Evolutionary conservation across 2,888 invertebrate species (phyloP).

Genomic region (Drosophila lutescens): DNA sequence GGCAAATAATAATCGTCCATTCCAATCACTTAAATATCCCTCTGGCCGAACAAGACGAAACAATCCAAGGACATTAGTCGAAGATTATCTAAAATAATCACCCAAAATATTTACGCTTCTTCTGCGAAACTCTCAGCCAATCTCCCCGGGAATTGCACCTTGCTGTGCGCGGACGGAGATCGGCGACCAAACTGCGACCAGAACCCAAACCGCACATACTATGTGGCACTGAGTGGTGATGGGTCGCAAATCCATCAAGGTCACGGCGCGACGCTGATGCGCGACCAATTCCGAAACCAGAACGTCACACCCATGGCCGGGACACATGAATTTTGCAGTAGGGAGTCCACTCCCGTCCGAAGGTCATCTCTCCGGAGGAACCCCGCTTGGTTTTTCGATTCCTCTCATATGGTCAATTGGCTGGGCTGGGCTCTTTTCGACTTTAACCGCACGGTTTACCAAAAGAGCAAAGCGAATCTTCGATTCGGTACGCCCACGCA

Average conservation of each 20-base stretch:
- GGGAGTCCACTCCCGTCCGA: conserved; percentile 59
- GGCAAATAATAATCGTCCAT: not conserved
- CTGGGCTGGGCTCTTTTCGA: conserved; percentile 51
- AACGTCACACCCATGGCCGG: conserved; percentile 59
- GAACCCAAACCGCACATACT: conserved; percentile 71
- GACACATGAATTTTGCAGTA: conserved; percentile 63
- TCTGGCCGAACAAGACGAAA: conserved; percentile 32
- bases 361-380: conserved; percentile 60
- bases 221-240: conserved; percentile 19
- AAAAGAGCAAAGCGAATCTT: conserved; percentile 70
- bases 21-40: not conserved
- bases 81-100: conserved; percentile 82
- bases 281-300: conserved; percentile 74
- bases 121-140: conserved; percentile 63
- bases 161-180: conserved; percentile 72
- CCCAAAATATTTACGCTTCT: conserved; percentile 76
- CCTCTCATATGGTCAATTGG: conserved; percentile 64
- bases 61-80: conserved; percentile 71
- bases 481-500: conserved; percentile 68
- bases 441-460: conserved; percentile 71
- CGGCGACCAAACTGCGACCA: conserved; percentile 76
- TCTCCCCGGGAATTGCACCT: conserved; percentile 71
- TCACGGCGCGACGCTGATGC: conserved; percentile 52
- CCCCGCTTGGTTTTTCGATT: conserved; percentile 59
- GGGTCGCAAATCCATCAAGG: conserved; percentile 47